Evolutionary conservation across 2,888 invertebrate species (phyloP).

Genomic region (Acanthococcus lagerstroemiae): DNA sequence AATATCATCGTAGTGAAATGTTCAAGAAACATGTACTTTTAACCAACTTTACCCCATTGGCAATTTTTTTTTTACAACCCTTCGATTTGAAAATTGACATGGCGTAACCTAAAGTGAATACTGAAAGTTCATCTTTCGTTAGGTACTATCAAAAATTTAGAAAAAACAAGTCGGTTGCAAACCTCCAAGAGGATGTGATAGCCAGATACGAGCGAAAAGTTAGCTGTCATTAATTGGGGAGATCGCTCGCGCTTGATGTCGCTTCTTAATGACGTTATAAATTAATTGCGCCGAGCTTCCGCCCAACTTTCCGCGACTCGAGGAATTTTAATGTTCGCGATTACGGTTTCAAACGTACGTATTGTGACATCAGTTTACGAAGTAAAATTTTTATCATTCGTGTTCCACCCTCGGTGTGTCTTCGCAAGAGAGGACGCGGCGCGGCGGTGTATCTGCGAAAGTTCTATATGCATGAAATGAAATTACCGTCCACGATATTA

Average conservation of each 20-base stretch:
- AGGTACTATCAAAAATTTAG: no score
- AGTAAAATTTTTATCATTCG: neutral
- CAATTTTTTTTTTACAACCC: no score
- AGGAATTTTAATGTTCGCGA: neutral
- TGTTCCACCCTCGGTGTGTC: neutral
- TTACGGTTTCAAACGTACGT: neutral
- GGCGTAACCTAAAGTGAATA: no score
- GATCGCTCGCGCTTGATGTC: neutral
- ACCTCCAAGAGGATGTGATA: no score
- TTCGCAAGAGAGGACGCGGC: neutral
- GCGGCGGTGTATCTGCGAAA: no score
- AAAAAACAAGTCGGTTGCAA: no score
- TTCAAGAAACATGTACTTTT: no score
- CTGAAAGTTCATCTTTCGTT: no score
- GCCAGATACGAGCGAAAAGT: no score
- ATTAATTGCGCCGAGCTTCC: neutral
- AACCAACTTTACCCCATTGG: no score
- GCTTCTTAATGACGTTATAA: conserved; percentile 3
- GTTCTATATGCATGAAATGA: neutral
- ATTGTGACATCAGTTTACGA: neutral
- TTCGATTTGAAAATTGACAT: no score
- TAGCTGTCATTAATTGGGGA: neutral
- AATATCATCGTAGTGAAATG: no score
- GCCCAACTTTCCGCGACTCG: neutral
- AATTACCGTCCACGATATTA: neutral